These are phyloP conservation scores for Myotis lucifugus DNA, from an alignment of 2,113 vertebrate species.

Conservation along the genomic window DNA sequence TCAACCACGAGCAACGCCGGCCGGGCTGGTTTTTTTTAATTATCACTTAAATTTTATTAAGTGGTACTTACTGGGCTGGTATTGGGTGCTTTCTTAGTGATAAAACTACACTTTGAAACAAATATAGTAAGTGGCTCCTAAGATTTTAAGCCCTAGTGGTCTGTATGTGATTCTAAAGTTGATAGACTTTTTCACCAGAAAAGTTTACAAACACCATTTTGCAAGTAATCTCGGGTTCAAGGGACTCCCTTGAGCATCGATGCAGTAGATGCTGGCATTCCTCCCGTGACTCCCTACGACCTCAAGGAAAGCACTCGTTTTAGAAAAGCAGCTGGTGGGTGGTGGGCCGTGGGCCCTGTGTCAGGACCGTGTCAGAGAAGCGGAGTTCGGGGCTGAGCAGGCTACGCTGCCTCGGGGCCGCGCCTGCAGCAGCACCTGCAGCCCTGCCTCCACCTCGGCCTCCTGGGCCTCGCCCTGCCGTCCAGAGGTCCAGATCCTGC, in stretches of 20 bases:
- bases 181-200: not conserved
- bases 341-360: too few species aligned
- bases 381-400: accelerated
- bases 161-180: not conserved
- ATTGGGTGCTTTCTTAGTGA: not conserved
- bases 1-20: too few species aligned
- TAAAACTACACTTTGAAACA: not conserved
- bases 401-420: not conserved
- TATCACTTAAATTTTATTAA: not conserved
- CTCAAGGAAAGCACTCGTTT: accelerated
- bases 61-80: not conserved
- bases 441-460: not conserved
- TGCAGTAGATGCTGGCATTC: accelerated
- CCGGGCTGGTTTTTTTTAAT: not conserved
- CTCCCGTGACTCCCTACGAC: accelerated
- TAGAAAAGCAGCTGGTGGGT: not conserved
- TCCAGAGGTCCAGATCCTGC: not conserved
- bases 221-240: not conserved
- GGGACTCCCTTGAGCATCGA: not conserved
- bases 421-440: accelerated
- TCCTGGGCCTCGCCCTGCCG: too few species aligned
- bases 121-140: not conserved
- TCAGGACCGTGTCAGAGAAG: not conserved
- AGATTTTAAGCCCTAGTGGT: not conserved
- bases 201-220: not conserved